Base-by-base conservation (phyloP, 92 coral and sea anemone genomes). In the Hydrozoanthus gracilis region DNA sequence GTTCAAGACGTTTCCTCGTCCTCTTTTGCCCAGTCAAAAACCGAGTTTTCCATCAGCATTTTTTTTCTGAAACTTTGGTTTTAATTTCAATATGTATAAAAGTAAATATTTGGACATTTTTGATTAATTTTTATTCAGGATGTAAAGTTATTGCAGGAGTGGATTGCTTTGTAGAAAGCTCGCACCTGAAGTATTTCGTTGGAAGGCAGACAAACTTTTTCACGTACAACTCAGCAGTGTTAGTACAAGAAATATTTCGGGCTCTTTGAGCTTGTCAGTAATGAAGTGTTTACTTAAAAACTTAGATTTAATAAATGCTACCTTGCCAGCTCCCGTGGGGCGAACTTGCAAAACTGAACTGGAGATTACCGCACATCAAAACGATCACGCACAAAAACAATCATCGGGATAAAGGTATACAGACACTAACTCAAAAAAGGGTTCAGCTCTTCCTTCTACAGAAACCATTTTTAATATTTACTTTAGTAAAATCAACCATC, bases 241-340 rank as follows among this genome's bases (percentile, higher is more conserved):
- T 54, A 44, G 82, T 55, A 54, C 82, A 52, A 18, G 56, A 77
- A 77, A 20, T 54, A 55, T 77, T 54, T 77, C 49, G 51, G 65
- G 47, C 51, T 56, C 67, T 44, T 39, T 77, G 51, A 14, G 51
- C 65, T 35, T 77, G 35, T 8, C 8, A 62, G 39, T 27, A 27
- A 27, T 71, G 76, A 18, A 54, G 65, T 56, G 82, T 77, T 77
- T 77, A 54, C 55, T 77, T 77, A 35, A 9, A 54, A 76, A 51
- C 15, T 77, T 9, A 51, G 11, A 8, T 50, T 15, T 75, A 50
- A 55, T 77, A 12, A 55, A 55, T 39, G 56, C 76, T 71, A 44
- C 11, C 15, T 71, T 70, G 47, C 50, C 76, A 44, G 76, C 6
- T 45, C 20, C 8, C 76, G 14, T 49, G 11, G 51, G 5, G 6